phyloP scores from a whole-genome alignment of 2,888 invertebrate genomes.

The Aquatica leii region DNA sequence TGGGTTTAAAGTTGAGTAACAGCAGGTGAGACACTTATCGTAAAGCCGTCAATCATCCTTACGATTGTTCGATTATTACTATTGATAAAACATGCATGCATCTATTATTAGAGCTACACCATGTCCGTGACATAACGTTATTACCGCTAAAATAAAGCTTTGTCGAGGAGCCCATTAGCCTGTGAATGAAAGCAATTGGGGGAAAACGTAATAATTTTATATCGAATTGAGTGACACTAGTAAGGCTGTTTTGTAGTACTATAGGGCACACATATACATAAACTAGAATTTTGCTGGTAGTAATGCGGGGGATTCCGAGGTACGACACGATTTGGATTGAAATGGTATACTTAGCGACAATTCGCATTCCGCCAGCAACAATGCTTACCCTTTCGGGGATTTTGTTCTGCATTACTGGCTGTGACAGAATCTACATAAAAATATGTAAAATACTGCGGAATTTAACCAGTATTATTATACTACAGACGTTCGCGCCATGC shows the following conservation, averaged over 20 bases:
- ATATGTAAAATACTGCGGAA: conserved; percentile 58
- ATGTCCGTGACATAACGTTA: conserved; percentile 38
- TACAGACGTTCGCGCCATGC: conserved; percentile 9
- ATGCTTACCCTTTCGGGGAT: conserved; percentile 59
- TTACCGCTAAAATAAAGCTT: conserved; percentile 34
- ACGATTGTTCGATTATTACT: conserved; percentile 42
- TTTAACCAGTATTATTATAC: conserved; percentile 50
- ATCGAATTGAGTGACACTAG: conserved; percentile 35
- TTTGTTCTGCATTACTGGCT: conserved; percentile 58
- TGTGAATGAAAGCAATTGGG: conserved; percentile 24
- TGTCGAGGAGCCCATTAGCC: conserved; percentile 21
- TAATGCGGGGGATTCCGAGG: conserved; percentile 57
- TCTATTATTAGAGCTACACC: conserved; percentile 40
- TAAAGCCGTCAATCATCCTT: conserved; percentile 43
- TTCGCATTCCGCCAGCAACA: conserved; percentile 60
- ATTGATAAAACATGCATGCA: conserved; percentile 43
- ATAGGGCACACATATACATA: conserved; percentile 39
- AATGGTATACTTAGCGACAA: conserved; percentile 61
- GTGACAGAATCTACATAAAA: conserved; percentile 60
- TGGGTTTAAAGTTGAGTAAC: conserved; percentile 5
- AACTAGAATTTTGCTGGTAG: conserved; percentile 50
- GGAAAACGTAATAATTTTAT: conserved; percentile 44
- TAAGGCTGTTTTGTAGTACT: conserved; percentile 39
- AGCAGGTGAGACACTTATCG: conserved; percentile 43
- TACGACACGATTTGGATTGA: conserved; percentile 52